Evolutionary conservation across 1,140 invertebrate genomes (phyloP).

Genomic region (Chrysopa pallens): DNA sequence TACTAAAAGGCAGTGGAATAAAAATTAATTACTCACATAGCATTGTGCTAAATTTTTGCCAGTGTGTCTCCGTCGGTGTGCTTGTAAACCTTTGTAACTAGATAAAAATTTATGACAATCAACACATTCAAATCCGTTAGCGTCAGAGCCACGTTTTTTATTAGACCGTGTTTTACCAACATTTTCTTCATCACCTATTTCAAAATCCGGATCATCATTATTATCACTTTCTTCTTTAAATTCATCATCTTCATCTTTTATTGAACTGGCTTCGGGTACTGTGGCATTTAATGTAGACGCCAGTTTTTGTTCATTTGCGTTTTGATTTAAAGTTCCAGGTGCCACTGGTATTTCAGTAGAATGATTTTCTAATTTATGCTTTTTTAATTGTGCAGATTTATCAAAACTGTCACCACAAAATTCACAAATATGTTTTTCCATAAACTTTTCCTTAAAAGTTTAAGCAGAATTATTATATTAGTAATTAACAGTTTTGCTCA

Average conservation of each 20-base stretch:
- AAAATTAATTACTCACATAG: slow-evolving; percentile 8
- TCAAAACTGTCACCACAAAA: not conserved
- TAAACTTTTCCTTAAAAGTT: no score
- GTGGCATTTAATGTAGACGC: not conserved
- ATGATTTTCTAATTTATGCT: not conserved
- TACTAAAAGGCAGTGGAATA: not conserved
- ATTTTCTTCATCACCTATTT: slow-evolving; percentile 3
- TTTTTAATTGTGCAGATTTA: not conserved
- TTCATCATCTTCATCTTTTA: not conserved
- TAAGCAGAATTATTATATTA: no score
- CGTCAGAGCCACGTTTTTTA: not conserved
- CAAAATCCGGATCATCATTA: slow-evolving; percentile 9
- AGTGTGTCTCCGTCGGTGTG: slow-evolving; percentile 16
- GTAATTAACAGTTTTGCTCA: no score
- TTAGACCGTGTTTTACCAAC: slow-evolving; percentile 6
- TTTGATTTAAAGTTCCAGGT: no score
- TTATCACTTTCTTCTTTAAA: slow-evolving; percentile 4
- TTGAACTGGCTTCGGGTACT: not conserved
- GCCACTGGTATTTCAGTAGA: no score
- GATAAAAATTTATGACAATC: slow-evolving; percentile 16
- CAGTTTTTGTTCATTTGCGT: no score
- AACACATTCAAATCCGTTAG: slow-evolving; percentile 13
- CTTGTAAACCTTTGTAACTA: slow-evolving; percentile 13
- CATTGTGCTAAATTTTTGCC: slow-evolving; percentile 13
- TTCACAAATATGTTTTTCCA: not conserved